phyloP scores from a whole-genome alignment of 2,888 invertebrate species.

The Dendrolimus pini region DNA sequence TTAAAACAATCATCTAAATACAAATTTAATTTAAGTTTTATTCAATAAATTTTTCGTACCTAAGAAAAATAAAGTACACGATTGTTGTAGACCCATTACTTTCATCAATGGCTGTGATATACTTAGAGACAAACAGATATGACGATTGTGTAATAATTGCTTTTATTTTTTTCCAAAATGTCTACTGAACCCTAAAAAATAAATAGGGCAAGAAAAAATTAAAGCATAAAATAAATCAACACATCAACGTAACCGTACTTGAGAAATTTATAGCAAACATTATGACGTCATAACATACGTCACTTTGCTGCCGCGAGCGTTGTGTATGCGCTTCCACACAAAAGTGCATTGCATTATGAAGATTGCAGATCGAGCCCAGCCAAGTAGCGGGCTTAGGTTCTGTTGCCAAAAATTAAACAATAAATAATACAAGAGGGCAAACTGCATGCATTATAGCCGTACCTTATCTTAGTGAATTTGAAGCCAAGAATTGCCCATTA shows the following conservation, averaged over 20 bases:
- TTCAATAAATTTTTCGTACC: too few relatives aligned
- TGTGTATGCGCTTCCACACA: constrained; percentile 40
- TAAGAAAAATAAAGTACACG: too few relatives aligned
- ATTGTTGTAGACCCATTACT: too few relatives aligned
- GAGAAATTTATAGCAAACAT: constrained; percentile 7
- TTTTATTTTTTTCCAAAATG: too few relatives aligned
- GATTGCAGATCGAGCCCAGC: constrained; percentile 73
- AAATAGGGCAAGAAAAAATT: too few relatives aligned
- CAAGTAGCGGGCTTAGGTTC: constrained; percentile 58
- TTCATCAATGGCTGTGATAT: too few relatives aligned
- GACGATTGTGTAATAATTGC: too few relatives aligned
- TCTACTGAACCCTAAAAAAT: too few relatives aligned
- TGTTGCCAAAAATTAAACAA: constrained; percentile 76
- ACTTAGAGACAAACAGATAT: too few relatives aligned
- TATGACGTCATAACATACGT: constrained; percentile 25
- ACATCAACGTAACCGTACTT: not conserved
- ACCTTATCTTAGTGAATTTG: constrained; percentile 75
- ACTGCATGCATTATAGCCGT: constrained; percentile 73
- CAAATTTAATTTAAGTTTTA: too few relatives aligned
- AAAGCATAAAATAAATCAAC: not conserved
- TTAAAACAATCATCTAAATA: too few relatives aligned
- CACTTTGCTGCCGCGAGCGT: constrained; percentile 32
- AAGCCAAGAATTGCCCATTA: constrained; percentile 76
- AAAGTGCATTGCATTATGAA: constrained; percentile 74
- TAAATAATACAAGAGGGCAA: constrained; percentile 68